These are phyloP conservation scores for Tetraodon nigroviridis DNA, from an alignment of 2,113 vertebrate genomes.

Conservation along the genomic window DNA sequence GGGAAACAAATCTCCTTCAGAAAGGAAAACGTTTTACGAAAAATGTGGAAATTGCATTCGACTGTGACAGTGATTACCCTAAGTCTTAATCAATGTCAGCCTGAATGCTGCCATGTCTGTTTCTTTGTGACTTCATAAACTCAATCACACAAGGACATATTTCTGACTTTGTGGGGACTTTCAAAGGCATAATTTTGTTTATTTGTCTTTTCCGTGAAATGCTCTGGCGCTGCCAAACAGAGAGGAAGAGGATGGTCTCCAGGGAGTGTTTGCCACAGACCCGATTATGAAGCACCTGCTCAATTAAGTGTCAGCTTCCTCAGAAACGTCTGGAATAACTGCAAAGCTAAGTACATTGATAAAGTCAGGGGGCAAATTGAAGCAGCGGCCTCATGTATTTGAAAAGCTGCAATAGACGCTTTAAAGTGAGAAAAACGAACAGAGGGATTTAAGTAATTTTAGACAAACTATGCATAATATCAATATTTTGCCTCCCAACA, in stretches of 20 bases:
- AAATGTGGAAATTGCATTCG: constrained; percentile 30
- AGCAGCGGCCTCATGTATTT: constrained; percentile 40
- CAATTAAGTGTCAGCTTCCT: constrained; percentile 64
- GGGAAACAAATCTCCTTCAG: background rate
- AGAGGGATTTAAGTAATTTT: constrained; percentile 56
- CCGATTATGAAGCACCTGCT: constrained; percentile 68
- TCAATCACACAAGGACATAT: background rate
- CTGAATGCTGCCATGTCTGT: constrained; percentile 37
- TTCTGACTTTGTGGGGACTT: too few relatives aligned
- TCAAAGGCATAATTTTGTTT: constrained; percentile 24
- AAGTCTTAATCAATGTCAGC: constrained; percentile 54
- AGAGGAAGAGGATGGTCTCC: constrained; percentile 42
- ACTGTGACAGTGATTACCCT: constrained; percentile 39
- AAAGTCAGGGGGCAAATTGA: constrained; percentile 41
- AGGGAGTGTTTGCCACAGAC: constrained; percentile 46
- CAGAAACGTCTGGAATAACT: constrained; percentile 42
- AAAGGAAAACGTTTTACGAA: constrained; percentile 19
- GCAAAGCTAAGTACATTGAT: constrained; percentile 28
- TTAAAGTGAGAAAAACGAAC: constrained; percentile 10
- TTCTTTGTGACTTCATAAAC: constrained; percentile 39
- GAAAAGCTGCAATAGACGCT: constrained; percentile 32
- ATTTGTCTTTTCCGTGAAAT: constrained; percentile 25
- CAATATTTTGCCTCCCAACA: constrained; percentile 56
- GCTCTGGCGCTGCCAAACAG: constrained; percentile 27
- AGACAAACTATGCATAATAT: constrained; percentile 64